phyloP scores from a whole-genome alignment of 2,797 vertebrate species.

The Typhlichthys eigenmanni region DNA sequence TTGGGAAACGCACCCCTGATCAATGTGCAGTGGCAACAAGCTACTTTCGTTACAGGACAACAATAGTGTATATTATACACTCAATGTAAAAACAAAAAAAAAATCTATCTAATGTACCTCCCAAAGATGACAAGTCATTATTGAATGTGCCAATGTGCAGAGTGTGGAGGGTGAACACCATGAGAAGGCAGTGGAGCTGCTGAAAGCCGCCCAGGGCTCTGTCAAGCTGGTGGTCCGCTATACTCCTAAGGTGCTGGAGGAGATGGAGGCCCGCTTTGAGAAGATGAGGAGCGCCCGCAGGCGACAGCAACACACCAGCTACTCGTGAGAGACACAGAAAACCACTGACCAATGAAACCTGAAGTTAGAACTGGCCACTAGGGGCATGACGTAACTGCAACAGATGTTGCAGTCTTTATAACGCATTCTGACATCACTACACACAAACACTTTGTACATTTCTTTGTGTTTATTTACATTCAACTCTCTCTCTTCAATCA shows the following conservation, averaged over 20 bases:
- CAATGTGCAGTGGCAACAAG: too few relatives aligned
- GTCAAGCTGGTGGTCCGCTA: constrained; percentile 91
- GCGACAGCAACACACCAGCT: constrained; percentile 90
- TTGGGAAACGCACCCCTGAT: too few relatives aligned
- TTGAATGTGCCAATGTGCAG: constrained; percentile 54
- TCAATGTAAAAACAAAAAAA: too few relatives aligned
- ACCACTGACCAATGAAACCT: too few relatives aligned
- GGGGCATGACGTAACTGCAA: background rate
- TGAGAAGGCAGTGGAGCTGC: constrained; percentile 89
- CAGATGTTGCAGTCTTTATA: background rate
- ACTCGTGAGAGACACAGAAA: constrained; percentile 79
- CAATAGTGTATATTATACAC: too few relatives aligned
- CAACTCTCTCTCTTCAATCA: constrained; percentile 7
- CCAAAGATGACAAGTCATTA: too few relatives aligned
- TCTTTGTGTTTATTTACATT: background rate
- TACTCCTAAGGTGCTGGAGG: constrained; percentile 90
- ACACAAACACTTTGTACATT: background rate
- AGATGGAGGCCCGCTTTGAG: constrained; percentile 94
- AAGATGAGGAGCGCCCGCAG: constrained; percentile 91
- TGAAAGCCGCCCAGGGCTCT: constrained; percentile 90
- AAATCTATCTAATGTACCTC: too few relatives aligned
- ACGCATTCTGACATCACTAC: background rate
- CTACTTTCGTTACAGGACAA: too few relatives aligned
- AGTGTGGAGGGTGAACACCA: constrained; percentile 93
- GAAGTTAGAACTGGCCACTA: background rate